Evolutionary conservation across 2,888 invertebrate species (phyloP).

Genomic region (Thysanoteuthis rhombus): DNA sequence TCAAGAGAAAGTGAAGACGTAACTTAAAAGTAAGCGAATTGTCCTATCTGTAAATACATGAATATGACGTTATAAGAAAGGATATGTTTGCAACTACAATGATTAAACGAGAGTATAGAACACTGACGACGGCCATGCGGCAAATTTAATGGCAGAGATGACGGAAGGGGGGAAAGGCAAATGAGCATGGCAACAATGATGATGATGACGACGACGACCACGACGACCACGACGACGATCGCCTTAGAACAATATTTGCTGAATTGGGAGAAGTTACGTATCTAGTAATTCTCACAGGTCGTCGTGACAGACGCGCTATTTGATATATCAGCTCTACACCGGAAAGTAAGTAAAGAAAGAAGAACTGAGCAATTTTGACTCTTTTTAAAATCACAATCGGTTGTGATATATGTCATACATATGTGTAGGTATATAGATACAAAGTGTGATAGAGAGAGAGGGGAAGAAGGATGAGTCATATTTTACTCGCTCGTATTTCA

Average conservation of each 20-base stretch:
- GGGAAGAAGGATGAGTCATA: not conserved
- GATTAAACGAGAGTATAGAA: not conserved
- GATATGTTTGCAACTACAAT: not conserved
- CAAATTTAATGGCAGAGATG: not conserved
- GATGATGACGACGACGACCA: not conserved
- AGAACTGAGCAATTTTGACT: not conserved
- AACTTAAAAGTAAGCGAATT: not conserved
- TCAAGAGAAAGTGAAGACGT: not conserved
- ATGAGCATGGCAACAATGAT: not conserved
- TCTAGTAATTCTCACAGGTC: not conserved
- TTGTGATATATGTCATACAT: too few species aligned
- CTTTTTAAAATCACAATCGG: not conserved
- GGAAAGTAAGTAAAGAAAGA: not conserved
- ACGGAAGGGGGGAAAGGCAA: not conserved
- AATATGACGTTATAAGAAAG: not conserved
- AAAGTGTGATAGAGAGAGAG: not conserved
- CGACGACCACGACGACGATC: not conserved
- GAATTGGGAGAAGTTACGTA: conserved; percentile 12
- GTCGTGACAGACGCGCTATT: not conserved
- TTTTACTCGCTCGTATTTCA: not conserved
- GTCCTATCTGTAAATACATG: not conserved
- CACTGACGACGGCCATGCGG: not conserved
- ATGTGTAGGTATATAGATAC: too few species aligned
- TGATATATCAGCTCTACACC: not conserved
- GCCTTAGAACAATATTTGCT: not conserved